Evolutionary conservation across 1,140 invertebrate genomes (phyloP), one percentile per base, ranked within the genome.

Genomic region (Yoshiicerus persimilis): DNA sequence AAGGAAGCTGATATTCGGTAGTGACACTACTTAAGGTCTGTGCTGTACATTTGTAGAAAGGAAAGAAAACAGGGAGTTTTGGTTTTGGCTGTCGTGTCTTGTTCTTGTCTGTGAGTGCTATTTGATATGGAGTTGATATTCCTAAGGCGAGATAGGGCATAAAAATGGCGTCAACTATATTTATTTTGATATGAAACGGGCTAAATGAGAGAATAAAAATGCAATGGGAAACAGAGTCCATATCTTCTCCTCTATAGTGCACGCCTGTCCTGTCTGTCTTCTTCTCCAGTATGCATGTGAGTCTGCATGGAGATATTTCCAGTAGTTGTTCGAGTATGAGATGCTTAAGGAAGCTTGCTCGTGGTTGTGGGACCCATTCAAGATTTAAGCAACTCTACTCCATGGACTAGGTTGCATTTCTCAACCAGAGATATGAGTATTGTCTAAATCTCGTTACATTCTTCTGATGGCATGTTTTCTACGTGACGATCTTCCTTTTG

Each of bases 181-280:
- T 91, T 91, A 91, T 89, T 90, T 88, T 84, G 41, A 87, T 88
- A 88, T 87, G 87, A 89, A 90, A 89, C 70, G 85, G 87, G 66
- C 84, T 87, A 89, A 90, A 91, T 91, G 90, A 91, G 90, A 88
- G 87, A 85, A 91, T 91, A 90, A 91, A 91, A 91, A 91, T 91
- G 90, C 90, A 91, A 90, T 91, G 80, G 89, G 62, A 89, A 87
- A 56, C 80, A 86, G 86, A 85, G 56, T 87, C 56, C 86, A 87
- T 83, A 86, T 89, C 77, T 88, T 88, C 23, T 75, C 16, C 56
- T 16, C 41, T 87, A 34, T 87, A 34, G 32, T 32, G 34, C 75
- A 80, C 85, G 56, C 32, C 85, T 64, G 56, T 70, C 56, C 34
- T 41, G 20, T 23, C 36, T 84, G 80, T 84, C 80, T 84, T 9